A percentile compares a stretch with the other conserved stretches of the same genome.
Conservation (phyloP, 2,113 vertebrate genomes). For the Hippocampus mohnikei region DNA sequence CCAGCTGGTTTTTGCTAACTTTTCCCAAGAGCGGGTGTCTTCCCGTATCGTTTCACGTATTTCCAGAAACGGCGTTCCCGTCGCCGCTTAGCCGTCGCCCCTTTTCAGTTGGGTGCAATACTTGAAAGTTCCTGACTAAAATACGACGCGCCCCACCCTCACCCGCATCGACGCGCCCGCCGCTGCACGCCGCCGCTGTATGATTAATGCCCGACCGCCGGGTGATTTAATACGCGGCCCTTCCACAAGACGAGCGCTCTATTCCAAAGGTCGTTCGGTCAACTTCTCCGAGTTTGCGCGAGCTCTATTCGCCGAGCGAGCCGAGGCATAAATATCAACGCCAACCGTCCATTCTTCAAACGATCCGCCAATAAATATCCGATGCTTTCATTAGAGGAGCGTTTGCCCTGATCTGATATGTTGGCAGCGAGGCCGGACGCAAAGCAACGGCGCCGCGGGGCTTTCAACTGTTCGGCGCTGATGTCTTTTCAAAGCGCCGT, state of each 20-base stretch:
- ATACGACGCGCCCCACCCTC: not conserved
- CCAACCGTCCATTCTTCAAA: constrained; percentile 12
- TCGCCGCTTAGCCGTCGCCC: not conserved
- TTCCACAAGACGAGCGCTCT: constrained; percentile 12
- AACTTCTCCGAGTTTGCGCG: constrained; percentile 16
- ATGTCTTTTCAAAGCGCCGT: constrained; percentile 58
- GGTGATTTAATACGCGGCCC: constrained; percentile 6
- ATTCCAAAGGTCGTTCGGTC: constrained; percentile 56
- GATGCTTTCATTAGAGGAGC: constrained; percentile 23
- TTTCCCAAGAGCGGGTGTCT: too few species aligned
- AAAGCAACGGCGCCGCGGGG: constrained; percentile 31
- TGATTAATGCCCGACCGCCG: constrained; percentile 19
- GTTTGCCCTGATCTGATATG: constrained; percentile 18
- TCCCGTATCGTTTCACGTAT: not conserved
- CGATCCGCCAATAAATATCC: constrained; percentile 10
- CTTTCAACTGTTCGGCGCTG: constrained; percentile 39
- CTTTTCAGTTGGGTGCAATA: not conserved
- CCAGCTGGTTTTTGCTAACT: too few species aligned
- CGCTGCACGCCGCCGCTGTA: not conserved
- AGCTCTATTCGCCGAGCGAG: constrained; percentile 24
- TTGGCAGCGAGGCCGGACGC: constrained; percentile 13
- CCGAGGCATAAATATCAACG: constrained; percentile 20
- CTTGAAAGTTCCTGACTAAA: not conserved
- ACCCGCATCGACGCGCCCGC: not conserved
- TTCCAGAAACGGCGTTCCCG: too few species aligned